Conservation (phyloP, 2,113 vertebrate genomes). For the Orthonyx spaldingii region DNA sequence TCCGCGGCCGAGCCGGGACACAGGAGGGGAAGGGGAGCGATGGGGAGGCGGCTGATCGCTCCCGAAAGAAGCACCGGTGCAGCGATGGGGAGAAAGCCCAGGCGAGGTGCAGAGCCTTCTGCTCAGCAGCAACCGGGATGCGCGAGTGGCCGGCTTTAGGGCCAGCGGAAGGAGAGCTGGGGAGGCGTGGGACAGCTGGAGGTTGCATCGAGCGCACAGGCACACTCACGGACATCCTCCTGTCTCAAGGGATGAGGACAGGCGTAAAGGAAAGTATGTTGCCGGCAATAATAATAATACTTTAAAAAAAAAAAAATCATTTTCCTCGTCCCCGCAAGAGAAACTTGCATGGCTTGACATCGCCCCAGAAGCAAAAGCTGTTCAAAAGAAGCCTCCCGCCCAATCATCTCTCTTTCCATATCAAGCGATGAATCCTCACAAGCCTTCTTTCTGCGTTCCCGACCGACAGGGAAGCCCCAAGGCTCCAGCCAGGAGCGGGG, state of each 20-base stretch:
- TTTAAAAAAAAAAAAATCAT: background rate
- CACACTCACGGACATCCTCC: background rate
- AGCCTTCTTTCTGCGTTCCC: fast-evolving
- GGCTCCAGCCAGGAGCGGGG: background rate
- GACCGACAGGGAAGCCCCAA: background rate
- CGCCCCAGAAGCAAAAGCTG: background rate
- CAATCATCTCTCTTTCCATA: background rate
- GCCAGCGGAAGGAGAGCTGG: background rate
- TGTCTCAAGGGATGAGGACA: background rate
- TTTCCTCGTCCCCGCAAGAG: fast-evolving
- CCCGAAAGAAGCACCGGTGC: background rate
- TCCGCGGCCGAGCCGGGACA: no score
- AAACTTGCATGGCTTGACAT: fast-evolving
- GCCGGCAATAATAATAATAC: no score
- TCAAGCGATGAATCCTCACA: background rate
- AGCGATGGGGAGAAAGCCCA: background rate
- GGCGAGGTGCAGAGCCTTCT: background rate
- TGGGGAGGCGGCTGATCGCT: no score
- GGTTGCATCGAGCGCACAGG: background rate
- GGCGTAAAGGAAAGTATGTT: fast-evolving
- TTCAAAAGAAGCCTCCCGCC: background rate
- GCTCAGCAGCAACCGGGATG: background rate
- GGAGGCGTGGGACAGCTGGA: background rate
- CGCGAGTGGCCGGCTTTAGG: background rate
- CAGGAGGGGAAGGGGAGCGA: no score